A percentile compares a stretch with the other conserved stretches of the same genome.
These are phyloP conservation scores for Pachymerium ferrugineum DNA, from an alignment of 2,888 invertebrate species.

Conservation along the genomic window DNA sequence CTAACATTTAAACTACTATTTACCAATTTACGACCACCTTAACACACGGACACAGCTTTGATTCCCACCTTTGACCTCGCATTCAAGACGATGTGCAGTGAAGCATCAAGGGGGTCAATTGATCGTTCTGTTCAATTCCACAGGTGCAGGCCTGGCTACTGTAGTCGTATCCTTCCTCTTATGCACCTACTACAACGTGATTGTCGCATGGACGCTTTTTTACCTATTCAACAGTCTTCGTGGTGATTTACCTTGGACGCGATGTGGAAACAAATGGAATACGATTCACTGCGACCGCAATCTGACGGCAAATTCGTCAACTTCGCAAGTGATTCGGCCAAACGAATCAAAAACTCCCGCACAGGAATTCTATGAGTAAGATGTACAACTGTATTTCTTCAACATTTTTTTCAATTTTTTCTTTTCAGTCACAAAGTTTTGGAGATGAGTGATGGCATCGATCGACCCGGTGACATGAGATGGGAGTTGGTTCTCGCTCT, in stretches of 20 bases:
- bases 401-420: slow-evolving; percentile 18
- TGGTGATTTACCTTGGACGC: slow-evolving; percentile 74
- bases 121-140: slow-evolving; percentile 50
- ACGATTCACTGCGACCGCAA: slow-evolving; percentile 68
- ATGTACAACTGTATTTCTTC: slow-evolving; percentile 35
- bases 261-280: slow-evolving; percentile 80
- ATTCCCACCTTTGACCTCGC: too few relatives aligned
- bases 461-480: slow-evolving; percentile 70
- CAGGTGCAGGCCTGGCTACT: slow-evolving; percentile 87
- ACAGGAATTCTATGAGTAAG: slow-evolving; percentile 89
- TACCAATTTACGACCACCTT: too few relatives aligned
- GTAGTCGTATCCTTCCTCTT: slow-evolving; percentile 90
- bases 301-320: slow-evolving; percentile 47
- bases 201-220: slow-evolving; percentile 89
- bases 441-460: slow-evolving; percentile 75
- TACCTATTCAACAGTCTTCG: slow-evolving; percentile 88
- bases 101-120: not conserved
- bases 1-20: too few relatives aligned
- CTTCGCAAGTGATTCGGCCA: slow-evolving; percentile 51
- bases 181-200: slow-evolving; percentile 92
- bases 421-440: slow-evolving; percentile 71
- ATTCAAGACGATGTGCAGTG: too few relatives aligned
- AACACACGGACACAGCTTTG: too few relatives aligned
- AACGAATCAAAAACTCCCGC: slow-evolving; percentile 73
- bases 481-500: slow-evolving; percentile 87